Evolutionary conservation across 2,888 invertebrate genomes (phyloP).

Genomic region (Germaria angustata): DNA sequence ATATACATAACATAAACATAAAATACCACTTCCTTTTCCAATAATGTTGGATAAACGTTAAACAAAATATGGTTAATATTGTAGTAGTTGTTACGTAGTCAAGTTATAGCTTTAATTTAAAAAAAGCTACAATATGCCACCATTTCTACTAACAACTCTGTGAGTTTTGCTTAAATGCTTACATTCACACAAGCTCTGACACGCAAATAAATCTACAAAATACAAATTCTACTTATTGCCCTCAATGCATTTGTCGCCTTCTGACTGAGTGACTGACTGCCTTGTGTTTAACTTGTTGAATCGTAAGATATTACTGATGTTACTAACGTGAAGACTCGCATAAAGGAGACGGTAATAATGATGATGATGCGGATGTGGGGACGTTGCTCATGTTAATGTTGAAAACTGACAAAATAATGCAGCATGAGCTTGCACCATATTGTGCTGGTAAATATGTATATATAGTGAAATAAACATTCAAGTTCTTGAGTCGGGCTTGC

Average conservation of each 20-base stretch:
- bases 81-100: neutral
- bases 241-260: conserved; percentile 57
- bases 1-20: too few relatives aligned
- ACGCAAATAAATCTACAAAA: neutral
- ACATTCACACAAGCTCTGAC: neutral
- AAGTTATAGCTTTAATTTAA: neutral
- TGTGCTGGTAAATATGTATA: conserved; percentile 24
- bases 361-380: conserved; percentile 13
- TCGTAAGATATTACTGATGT: conserved; percentile 46
- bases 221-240: conserved; percentile 46
- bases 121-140: neutral
- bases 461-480: conserved; percentile 37
- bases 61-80: conserved; percentile 7
- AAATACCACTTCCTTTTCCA: neutral
- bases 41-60: neutral
- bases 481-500: neutral
- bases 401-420: conserved; percentile 29
- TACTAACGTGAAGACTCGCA: conserved; percentile 18
- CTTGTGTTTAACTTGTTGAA: conserved; percentile 69
- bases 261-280: conserved; percentile 20
- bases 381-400: conserved; percentile 9
- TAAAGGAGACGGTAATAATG: neutral
- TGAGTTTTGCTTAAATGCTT: neutral
- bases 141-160: neutral
- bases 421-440: conserved; percentile 9